Base-by-base conservation (phyloP, 2,797 vertebrate genomes). In the Novumbra hubbsi region DNA sequence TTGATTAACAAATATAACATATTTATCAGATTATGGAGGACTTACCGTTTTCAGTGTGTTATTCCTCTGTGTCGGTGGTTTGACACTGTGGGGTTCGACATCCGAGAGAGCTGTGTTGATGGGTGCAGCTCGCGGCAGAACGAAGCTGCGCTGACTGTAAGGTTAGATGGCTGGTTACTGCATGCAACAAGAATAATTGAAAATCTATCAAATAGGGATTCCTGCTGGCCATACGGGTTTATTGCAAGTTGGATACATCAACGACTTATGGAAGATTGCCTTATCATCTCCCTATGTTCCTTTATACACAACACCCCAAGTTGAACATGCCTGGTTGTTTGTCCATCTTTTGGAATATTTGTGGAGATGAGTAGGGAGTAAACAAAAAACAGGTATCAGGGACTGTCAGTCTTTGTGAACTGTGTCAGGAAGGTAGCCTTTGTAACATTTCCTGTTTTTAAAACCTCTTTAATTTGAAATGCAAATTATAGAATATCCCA, bases 1-100 rank as follows among this genome's bases (percentile, higher is more conserved):
- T 65, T 28, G 28, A 65, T 34, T 30, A 2, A 16, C 15, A 30
- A 16, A 30, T 34, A 17, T 24, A 27, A 62, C 7, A 16, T 27
- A 19, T 28, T n/a, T 34, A 67, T 73, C 0, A 41, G 3, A n/a
- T 11, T 8, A 21, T 72, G 14, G 30, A n/a, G 81, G 82, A 88
- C 90, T 90, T 79, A 90, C 90, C 55, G 79, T 76, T 81, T 48
- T 79, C 72, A 38, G 74, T 41, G 68, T 32, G 30, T 75, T 11
- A 72, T 64, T 69, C 76, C 84, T 66, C 78, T 21, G n/a, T 60
- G 21, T 27, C 55, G 55, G 55, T 60, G 55, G 27, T 24, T 70
- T 70, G 45, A 70, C 48, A 50, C 68, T 27, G 68, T 45, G 28
- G 21, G 16, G 48, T 52, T 77, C 79, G 52, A 55, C 5, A 55